phyloP scores from a whole-genome alignment of 2,797 vertebrate genomes.

The Harpagifer antarcticus region DNA sequence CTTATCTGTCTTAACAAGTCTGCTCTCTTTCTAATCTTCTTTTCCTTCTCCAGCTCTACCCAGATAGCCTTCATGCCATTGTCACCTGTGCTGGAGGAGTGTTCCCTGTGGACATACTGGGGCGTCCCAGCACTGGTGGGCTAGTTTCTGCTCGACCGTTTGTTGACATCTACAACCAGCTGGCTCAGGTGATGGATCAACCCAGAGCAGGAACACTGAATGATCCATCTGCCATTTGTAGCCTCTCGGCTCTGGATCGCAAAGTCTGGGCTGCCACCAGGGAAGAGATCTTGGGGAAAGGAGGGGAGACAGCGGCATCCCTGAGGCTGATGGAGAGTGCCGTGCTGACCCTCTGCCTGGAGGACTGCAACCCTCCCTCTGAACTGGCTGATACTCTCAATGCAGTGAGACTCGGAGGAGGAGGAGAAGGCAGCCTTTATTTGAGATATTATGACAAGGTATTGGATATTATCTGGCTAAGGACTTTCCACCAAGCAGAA shows the following conservation, averaged over 20 bases:
- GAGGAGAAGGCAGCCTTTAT: slow-evolving; percentile 51
- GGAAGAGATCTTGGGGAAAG: slow-evolving; percentile 73
- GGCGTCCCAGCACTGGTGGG: slow-evolving; percentile 57
- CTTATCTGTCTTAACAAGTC: not conserved
- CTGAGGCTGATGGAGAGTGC: slow-evolving; percentile 85
- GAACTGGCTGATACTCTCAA: slow-evolving; percentile 82
- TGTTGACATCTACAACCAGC: slow-evolving; percentile 79
- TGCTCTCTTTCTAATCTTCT: not conserved
- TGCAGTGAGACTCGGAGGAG: slow-evolving; percentile 79
- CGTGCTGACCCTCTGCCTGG: slow-evolving; percentile 80
- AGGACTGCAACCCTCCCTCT: slow-evolving; percentile 74
- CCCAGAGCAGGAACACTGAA: slow-evolving; percentile 55
- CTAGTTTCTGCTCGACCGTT: slow-evolving; percentile 72
- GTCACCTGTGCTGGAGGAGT: slow-evolving; percentile 79
- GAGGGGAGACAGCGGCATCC: slow-evolving; percentile 70
- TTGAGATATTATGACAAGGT: slow-evolving; percentile 89
- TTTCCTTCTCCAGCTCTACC: slow-evolving; percentile 79
- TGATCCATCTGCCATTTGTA: slow-evolving; percentile 76
- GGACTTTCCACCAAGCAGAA: not conserved
- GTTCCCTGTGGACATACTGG: slow-evolving; percentile 83
- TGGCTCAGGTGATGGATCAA: slow-evolving; percentile 70
- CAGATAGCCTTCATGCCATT: slow-evolving; percentile 84
- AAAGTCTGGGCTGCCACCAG: slow-evolving; percentile 80
- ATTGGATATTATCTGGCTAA: slow-evolving; percentile 13
- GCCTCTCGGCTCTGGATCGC: slow-evolving; percentile 80